Evolutionary conservation across 1,140 invertebrate species (phyloP).

Genomic region (Leptinotarsa undecemlineata): DNA sequence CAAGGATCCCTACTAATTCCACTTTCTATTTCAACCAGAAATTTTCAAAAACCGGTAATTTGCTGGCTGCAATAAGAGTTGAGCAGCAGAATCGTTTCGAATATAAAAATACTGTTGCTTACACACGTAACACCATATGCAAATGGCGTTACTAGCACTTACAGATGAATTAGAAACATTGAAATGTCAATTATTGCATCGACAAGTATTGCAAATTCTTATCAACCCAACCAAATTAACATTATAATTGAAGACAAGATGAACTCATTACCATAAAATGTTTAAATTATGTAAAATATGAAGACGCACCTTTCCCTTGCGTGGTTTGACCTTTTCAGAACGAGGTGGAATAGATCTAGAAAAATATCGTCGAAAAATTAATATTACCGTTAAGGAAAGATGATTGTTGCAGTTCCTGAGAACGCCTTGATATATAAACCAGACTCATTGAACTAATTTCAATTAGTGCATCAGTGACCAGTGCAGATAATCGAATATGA

Average conservation of each 20-base stretch:
- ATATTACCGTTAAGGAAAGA: neutral
- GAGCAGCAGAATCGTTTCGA: no score
- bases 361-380: slow-evolving; percentile 19
- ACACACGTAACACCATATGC: no score
- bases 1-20: no score
- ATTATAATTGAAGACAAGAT: slow-evolving; percentile 1
- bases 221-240: neutral
- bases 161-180: neutral
- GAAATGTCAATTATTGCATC: neutral
- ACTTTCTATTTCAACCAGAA: no score
- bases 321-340: neutral
- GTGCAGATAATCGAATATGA: neutral
- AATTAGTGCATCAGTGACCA: slow-evolving; percentile 19
- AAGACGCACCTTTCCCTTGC: slow-evolving; percentile 19
- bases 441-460: slow-evolving; percentile 9
- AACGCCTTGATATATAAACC: slow-evolving; percentile 16
- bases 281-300: slow-evolving; percentile 14
- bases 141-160: no score
- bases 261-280: slow-evolving; percentile 1
- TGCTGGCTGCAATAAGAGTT: no score
- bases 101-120: no score
- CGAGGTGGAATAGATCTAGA: neutral
- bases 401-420: slow-evolving; percentile 1
- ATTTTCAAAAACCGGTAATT: no score
- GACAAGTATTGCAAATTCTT: neutral